Evolutionary conservation across 2,888 invertebrate species (phyloP).

Genomic region (Clanis bilineata): DNA sequence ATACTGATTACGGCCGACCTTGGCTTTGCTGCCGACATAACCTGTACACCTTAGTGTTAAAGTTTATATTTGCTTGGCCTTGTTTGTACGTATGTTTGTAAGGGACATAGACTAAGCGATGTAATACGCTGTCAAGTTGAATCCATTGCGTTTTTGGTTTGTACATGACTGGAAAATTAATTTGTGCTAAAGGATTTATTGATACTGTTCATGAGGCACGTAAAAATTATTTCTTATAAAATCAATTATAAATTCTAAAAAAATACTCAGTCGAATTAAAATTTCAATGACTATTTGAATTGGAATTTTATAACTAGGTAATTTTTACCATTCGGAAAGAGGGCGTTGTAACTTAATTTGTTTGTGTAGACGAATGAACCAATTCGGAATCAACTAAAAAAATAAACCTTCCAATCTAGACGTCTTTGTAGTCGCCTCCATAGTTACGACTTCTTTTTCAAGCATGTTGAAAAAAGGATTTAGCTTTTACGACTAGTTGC

Average conservation of each 20-base stretch:
- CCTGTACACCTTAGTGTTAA: conserved; percentile 30
- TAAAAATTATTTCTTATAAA: neutral
- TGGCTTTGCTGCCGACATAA: conserved; percentile 22
- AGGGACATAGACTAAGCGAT: conserved; percentile 32
- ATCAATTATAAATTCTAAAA: neutral
- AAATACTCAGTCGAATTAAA: too few relatives aligned
- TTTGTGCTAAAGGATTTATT: conserved; percentile 9
- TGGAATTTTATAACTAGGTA: too few relatives aligned
- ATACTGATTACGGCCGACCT: conserved; percentile 57
- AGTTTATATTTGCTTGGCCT: conserved; percentile 22
- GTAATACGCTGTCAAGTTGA: conserved; percentile 18
- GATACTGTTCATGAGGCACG: neutral
- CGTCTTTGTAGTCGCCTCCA: too few relatives aligned
- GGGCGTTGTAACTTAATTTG: too few relatives aligned
- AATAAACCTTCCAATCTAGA: too few relatives aligned
- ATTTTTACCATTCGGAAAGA: too few relatives aligned
- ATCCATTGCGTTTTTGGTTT: conserved; percentile 17
- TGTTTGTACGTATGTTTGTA: conserved; percentile 18
- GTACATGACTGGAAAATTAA: conserved; percentile 16
- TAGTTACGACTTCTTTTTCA: too few relatives aligned
- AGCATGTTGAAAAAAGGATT: too few relatives aligned
- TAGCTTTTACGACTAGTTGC: too few relatives aligned
- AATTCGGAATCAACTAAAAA: too few relatives aligned
- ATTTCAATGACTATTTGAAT: too few relatives aligned
- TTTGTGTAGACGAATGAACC: too few relatives aligned